Percentiles rank a stretch among this genome's conserved stretches.
phyloP scores from a whole-genome alignment of 2,113 vertebrate genomes.

The Neotoma lepida region DNA sequence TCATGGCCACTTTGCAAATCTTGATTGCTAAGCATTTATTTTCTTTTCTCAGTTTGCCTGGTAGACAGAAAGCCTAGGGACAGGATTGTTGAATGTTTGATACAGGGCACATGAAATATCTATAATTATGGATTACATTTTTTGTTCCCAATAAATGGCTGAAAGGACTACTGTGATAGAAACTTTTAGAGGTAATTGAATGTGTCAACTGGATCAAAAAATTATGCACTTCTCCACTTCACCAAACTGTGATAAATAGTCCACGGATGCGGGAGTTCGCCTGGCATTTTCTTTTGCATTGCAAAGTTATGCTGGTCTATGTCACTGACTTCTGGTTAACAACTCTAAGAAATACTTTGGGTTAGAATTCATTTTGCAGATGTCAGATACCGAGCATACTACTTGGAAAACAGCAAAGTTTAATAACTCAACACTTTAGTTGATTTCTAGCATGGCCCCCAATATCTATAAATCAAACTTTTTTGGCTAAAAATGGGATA shows the following conservation, averaged over 20 bases:
- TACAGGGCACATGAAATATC: slow-evolving; percentile 47
- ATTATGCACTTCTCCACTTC: slow-evolving; percentile 72
- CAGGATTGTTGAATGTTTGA: slow-evolving; percentile 42
- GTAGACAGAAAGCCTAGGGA: slow-evolving; percentile 36
- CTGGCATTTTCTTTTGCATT: slow-evolving; percentile 58
- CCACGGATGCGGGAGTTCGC: slow-evolving; percentile 49
- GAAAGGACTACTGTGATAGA: slow-evolving; percentile 63
- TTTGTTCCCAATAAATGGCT: slow-evolving; percentile 61
- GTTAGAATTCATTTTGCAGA: slow-evolving; percentile 16
- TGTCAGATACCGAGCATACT: slow-evolving; percentile 1
- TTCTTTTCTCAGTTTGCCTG: slow-evolving; percentile 53
- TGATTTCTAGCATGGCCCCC: slow-evolving; percentile 15
- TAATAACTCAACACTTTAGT: slow-evolving; percentile 52
- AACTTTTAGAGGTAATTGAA: slow-evolving; percentile 73
- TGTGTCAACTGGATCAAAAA: slow-evolving; percentile 73
- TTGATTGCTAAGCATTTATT: slow-evolving; percentile 66
- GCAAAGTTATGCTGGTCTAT: slow-evolving; percentile 52
- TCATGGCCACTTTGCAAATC: background rate
- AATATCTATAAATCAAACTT: slow-evolving; percentile 22
- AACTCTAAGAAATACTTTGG: slow-evolving; percentile 37
- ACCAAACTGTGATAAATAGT: slow-evolving; percentile 71
- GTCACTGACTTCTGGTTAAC: slow-evolving; percentile 59
- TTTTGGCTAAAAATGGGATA: slow-evolving; percentile 35
- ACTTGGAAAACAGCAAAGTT: slow-evolving; percentile 30
- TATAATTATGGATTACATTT: slow-evolving; percentile 69